These are phyloP conservation scores for Phortica magna DNA, from an alignment of 2,888 invertebrate genomes.

Conservation along the genomic window DNA sequence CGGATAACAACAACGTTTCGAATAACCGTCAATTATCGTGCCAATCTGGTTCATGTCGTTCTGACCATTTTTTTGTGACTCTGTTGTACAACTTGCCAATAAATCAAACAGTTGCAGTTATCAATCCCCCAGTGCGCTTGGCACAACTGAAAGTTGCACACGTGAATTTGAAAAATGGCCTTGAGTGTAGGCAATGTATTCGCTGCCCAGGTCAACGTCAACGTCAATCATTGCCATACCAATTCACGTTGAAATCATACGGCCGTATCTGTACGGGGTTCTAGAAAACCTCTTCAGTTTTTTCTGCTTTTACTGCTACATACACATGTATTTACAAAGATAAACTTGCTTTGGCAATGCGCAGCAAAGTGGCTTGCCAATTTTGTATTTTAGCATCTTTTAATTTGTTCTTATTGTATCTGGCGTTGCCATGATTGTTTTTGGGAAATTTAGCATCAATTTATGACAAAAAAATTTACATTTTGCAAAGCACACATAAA, in stretches of 20 bases:
- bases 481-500: background rate
- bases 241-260: conserved; percentile 15
- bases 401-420: background rate
- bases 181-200: conserved; percentile 56
- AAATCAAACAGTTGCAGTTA: conserved; percentile 66
- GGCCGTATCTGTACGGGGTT: background rate
- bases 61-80: conserved; percentile 36
- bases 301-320: background rate
- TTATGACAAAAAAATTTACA: background rate
- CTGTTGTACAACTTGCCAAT: conserved; percentile 49
- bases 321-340: conserved; percentile 36
- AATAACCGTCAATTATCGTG: background rate
- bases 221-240: background rate
- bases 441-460: background rate
- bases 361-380: too few relatives aligned
- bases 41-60: background rate
- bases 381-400: background rate
- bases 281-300: too few relatives aligned
- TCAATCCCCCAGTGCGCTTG: conserved; percentile 57
- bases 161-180: conserved; percentile 59
- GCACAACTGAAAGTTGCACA: conserved; percentile 39
- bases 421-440: too few relatives aligned
- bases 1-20: background rate
- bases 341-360: background rate
- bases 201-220: background rate